phyloP scores from a whole-genome alignment of 2,113 vertebrate genomes.

The Phyllostomus hastatus region DNA sequence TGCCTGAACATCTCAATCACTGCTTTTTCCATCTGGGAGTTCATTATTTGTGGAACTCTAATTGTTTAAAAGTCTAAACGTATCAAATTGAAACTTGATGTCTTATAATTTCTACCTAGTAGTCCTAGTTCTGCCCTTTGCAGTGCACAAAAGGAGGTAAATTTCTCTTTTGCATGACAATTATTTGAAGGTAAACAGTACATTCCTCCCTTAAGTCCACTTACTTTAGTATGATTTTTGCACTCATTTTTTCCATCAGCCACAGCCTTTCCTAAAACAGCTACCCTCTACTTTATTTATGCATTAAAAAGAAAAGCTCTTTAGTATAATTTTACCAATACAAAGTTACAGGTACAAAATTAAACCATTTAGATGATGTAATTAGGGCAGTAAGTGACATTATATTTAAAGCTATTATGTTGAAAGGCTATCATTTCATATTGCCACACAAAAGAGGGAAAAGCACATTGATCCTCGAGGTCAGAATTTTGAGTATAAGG shows the following conservation, averaged over 20 bases:
- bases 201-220: not conserved
- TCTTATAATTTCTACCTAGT: not conserved
- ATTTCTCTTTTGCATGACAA: not conserved
- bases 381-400: not conserved
- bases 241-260: not conserved
- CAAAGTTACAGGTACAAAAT: slow-evolving; percentile 8
- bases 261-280: not conserved
- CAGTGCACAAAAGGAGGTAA: not conserved
- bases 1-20: not conserved
- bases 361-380: not conserved
- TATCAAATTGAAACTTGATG: not conserved
- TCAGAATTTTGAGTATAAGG: slow-evolving; percentile 1
- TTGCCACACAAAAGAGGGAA: not conserved
- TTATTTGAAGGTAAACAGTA: not conserved
- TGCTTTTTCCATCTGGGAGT: not conserved
- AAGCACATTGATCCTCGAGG: not conserved
- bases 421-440: not conserved
- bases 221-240: slow-evolving; percentile 1
- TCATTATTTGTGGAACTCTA: not conserved
- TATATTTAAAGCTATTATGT: not conserved
- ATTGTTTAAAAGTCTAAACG: not conserved
- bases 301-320: not conserved
- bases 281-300: not conserved
- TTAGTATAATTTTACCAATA: not conserved
- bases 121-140: not conserved